Evolutionary conservation across 2,797 vertebrate genomes (phyloP), one percentile per base, ranked within the genome.

Genomic region (Champsocephalus gunnari): DNA sequence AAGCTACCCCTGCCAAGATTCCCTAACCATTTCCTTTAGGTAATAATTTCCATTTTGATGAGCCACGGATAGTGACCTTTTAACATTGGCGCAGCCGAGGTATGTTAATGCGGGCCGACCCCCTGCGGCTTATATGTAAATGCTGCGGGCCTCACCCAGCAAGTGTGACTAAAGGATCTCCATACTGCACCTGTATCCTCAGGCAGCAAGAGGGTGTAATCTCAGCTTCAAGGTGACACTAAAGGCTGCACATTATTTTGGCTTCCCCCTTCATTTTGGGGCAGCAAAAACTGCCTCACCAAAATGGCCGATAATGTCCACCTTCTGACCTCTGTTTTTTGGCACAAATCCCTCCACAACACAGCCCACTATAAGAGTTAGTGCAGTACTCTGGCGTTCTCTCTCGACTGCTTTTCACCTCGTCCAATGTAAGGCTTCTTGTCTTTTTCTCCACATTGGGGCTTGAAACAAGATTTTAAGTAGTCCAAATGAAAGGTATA

Each of bases 231-330:
- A 91, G 94, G 93, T 95, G 93, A 93, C 94, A 89, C 93, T 94
- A 95, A 95, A 96, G 96, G 97, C 97, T 97, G 96, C 95, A 93
- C 92, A 95, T 96, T 96, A 96, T 96, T 96, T 96, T 95, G 95
- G 96, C 95, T 95, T 93, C 91, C 88, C 89, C 93, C 93, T 93
- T 96, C 96, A 97, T 97, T 99, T 98, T 97, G 97, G 96, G 95
- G 95, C 96, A 94, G 88, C 91, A 96, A 94, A 90, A 94, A 94
- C 93, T 91, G 96, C 96, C 95, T 96, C 95, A 89, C 95, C 96
- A 97, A 97, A 98, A 97, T 97, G 96, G 95, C 96, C 94, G 83
- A 95, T 96, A 96, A 97, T 96, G 95, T 96, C 94, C 94, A 93
- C 95, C 93, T 96, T 95, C 92, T 93, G 93, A 96, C 95, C 94